Conservation (phyloP, 35 echinoderm and acorn worm species). For the Apostichopus japonicus region DNA sequence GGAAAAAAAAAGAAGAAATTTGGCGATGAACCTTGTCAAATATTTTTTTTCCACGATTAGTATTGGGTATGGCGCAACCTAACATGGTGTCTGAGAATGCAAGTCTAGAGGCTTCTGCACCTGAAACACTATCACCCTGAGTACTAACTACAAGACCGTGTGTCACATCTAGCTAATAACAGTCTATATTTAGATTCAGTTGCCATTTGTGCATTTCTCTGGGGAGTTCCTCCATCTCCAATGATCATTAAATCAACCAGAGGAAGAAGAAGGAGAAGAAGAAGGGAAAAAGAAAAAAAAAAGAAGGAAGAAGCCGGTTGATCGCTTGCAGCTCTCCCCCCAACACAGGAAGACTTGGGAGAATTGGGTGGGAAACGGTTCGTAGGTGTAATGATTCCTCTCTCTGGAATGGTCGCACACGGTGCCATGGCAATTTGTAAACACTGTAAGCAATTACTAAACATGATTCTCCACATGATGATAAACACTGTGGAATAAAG, state of each 20-base stretch:
- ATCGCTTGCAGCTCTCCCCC: not conserved
- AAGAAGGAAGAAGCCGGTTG: not conserved
- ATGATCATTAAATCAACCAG: constrained; percentile 41
- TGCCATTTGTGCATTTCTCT: constrained; percentile 32
- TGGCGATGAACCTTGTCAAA: not conserved
- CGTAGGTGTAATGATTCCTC: not conserved
- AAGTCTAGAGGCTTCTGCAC: not conserved
- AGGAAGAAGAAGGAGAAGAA: not conserved
- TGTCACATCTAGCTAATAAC: constrained; percentile 31
- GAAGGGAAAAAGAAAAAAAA: not conserved
- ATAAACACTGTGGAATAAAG: not conserved
- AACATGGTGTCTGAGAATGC: constrained; percentile 7
- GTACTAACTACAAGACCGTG: not conserved
- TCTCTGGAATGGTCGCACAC: not conserved
- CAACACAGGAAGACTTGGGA: constrained; percentile 1
- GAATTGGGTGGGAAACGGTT: not conserved
- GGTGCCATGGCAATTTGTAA: constrained; percentile 35
- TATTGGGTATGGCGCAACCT: not conserved
- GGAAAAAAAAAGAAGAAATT: not conserved
- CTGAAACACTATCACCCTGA: constrained; percentile 39
- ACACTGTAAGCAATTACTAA: not conserved
- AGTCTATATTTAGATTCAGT: constrained; percentile 38
- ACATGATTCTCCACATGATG: not conserved
- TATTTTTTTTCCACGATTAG: not conserved
- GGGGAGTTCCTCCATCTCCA: constrained; percentile 25